Conservation (phyloP, 2,113 vertebrate genomes). For the Theristicus caerulescens region DNA sequence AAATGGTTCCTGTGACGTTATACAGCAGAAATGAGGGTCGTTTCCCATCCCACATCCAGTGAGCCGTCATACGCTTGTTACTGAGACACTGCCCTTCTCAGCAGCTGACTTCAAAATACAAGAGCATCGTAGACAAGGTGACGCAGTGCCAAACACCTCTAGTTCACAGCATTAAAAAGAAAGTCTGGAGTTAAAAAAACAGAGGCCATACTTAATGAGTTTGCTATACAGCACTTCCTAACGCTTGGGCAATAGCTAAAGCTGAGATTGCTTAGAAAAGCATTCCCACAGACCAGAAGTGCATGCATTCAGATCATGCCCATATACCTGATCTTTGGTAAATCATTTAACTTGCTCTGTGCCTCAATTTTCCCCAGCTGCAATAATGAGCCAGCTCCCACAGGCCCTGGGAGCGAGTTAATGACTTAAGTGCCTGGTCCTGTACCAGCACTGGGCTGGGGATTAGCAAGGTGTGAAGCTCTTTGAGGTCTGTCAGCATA, state of each 20-base stretch:
- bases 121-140: background rate
- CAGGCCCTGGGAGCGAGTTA: background rate
- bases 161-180: background rate
- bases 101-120: background rate
- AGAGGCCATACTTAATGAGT: accelerated
- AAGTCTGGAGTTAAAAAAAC: background rate
- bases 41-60: background rate
- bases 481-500: background rate
- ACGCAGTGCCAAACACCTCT: background rate
- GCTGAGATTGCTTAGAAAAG: background rate
- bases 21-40: accelerated
- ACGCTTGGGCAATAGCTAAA: background rate
- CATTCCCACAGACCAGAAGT: background rate
- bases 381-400: background rate
- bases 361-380: background rate
- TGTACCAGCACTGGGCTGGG: background rate
- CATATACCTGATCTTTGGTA: background rate
- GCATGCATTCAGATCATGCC: background rate
- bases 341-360: constrained; percentile 20
- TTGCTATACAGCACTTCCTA: background rate
- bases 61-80: accelerated
- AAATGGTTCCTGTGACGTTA: accelerated
- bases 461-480: background rate
- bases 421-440: background rate
- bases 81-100: accelerated